These are phyloP conservation scores for Epirrhoe alternata DNA, from an alignment of 2,888 invertebrate species.

Conservation along the genomic window DNA sequence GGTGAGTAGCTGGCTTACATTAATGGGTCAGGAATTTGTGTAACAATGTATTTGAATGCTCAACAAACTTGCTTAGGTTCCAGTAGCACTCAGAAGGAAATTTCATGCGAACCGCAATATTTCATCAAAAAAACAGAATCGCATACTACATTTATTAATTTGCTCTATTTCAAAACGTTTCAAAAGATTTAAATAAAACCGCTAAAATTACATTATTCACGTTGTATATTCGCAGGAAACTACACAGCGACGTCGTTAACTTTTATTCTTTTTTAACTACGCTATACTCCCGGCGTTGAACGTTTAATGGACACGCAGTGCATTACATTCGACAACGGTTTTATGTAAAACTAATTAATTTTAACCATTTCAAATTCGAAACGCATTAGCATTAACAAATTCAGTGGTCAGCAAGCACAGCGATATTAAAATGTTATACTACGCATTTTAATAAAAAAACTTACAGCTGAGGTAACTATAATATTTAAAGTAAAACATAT, in stretches of 20 bases:
- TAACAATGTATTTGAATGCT: constrained; percentile 2
- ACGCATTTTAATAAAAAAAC: no score
- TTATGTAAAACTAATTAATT: constrained; percentile 23
- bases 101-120: no score
- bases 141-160: neutral
- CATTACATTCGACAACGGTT: constrained; percentile 16
- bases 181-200: neutral
- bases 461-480: no score
- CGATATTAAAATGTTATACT: constrained; percentile 13
- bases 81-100: no score
- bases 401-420: constrained; percentile 9
- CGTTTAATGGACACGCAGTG: constrained; percentile 8
- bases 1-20: constrained; percentile 38
- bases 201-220: neutral
- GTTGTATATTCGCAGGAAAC: neutral
- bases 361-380: constrained; percentile 8
- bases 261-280: constrained; percentile 6
- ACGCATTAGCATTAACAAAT: constrained; percentile 7
- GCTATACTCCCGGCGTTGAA: neutral
- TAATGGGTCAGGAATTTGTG: constrained; percentile 33
- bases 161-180: neutral
- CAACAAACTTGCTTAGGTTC: no score
- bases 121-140: no score
- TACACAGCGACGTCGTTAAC: neutral
- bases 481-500: no score